Evolutionary conservation across 2,888 invertebrate species (phyloP), one percentile per base, ranked within the genome.

Genomic region (Tetropium fuscum): DNA sequence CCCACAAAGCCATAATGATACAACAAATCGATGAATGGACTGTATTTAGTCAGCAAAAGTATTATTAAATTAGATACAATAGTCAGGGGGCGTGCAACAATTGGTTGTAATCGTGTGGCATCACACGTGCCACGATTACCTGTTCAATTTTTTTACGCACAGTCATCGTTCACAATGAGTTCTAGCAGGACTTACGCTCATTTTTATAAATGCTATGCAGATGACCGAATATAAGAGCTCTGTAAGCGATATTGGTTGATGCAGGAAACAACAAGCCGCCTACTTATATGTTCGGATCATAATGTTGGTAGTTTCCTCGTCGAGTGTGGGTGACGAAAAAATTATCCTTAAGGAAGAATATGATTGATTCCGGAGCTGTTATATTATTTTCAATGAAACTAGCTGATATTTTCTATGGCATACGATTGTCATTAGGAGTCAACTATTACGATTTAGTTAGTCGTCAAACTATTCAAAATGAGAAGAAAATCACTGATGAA

Each of bases 41-140:
- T 66, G 75, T 75, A 76, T 77, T 78, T 77, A 78, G 76, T 75
- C 76, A 76, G 74, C 75, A 68, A 69, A 73, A 72, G 73, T 68
- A 75, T 78, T 76, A 77, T 78, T 77, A 77, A 77, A 77, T 77
- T 76, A 77, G 72, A 74, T 66, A 78, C 77, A 77, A 78, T 78
- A 70, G 75, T 68, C 68, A 64, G 74, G 69, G 72, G 77, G 75
- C 76, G 77, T 74, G 67, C 65, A 65, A 72, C 74, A 74, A 74
- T 73, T 72, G 74, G 74, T 70, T 69, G 66, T 69, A 72, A 65
- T 64, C 63, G 64, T 64, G 62, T 70, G 64, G 70, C 66, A 61
- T 58, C 63, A 62, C 77, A 76, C 77, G 77, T 73, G 77, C 75
- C 76, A 66, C 65, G 69, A 68, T 73, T 74, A 74, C 74, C 72